A percentile compares a stretch with the other conserved stretches of the same genome.
Evolutionary conservation across 2,113 vertebrate species (phyloP).

Genomic region (Malurus cyaneus): DNA sequence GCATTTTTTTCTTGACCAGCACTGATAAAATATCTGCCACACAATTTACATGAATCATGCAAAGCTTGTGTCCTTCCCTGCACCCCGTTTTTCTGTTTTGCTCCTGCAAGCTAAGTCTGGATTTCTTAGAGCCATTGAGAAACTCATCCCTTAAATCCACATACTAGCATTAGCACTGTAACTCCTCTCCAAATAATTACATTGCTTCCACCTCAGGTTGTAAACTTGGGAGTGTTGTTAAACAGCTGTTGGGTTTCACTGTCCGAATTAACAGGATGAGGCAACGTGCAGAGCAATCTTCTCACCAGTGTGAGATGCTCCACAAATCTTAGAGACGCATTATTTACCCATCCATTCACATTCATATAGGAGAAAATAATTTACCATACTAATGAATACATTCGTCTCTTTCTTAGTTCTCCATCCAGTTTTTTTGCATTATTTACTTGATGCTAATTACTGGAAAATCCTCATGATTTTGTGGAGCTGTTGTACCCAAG

Average conservation of each 20-base stretch:
- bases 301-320: not conserved
- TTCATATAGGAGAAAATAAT: not conserved
- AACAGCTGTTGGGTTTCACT: not conserved
- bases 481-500: not conserved
- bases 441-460: slow-evolving; percentile 8
- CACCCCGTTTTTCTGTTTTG: not conserved
- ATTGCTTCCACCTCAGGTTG: not conserved
- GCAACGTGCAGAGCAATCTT: not conserved
- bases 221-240: not conserved
- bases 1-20: not conserved
- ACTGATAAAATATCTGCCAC: not conserved
- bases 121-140: not conserved
- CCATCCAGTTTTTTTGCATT: not conserved
- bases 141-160: not conserved
- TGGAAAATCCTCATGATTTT: not conserved
- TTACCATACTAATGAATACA: not conserved
- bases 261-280: not conserved
- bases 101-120: not conserved
- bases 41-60: not conserved
- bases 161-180: not conserved
- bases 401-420: not conserved
- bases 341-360: not conserved
- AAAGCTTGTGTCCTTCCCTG: not conserved
- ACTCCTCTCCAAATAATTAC: not conserved
- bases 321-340: not conserved